Base-by-base conservation (phyloP, 2,113 vertebrate genomes). In the Pelecanus crispus region DNA sequence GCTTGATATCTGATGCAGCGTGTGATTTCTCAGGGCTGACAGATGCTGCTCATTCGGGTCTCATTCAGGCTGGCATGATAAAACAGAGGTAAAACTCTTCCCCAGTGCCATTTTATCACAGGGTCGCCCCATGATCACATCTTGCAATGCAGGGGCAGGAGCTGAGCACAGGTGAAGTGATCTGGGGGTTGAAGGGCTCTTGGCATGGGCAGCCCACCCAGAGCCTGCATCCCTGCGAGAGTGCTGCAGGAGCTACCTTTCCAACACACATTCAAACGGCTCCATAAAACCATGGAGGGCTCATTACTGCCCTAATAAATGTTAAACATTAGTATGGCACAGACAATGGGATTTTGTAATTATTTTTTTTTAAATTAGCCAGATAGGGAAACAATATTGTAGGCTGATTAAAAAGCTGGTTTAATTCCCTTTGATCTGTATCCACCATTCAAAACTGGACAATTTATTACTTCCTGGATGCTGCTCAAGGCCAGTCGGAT, bases 391-490 rank as follows among this genome's bases (percentile, higher is more conserved):
- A 92, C 47, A 44, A 79, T 85, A 75, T 38, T 34, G 67, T 44
- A 72, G 77, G 24, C 32, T 79, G 84, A 91, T 81, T 77, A 82
- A 79, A 81, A 94, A 82, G 22, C 67, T 90, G 63, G 31, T 49
- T 84, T 86, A 52, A 85, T 77, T 83, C 74, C 34, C 94, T 97
- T 96, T 97, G 93, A 88, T 92, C 81, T 45, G 62, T 59, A 63
- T 82, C 90, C 81, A 58, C 85, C 80, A 92, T 86, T 93, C 80
- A 86, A 91, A 94, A 73, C 40, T 5, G 83, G 93, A 71, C 59
- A 65, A 89, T 95, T 97, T 88, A 95, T 97, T 77, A 44, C 92
- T 79, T 95, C 85, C 95, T 94, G 79, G 88, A 86, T 83, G 88
- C 74, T 61, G 53, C 86, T 93, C 84, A 81, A 94, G 84, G 84